Percentiles rank a stretch among this genome's conserved stretches.
These are phyloP conservation scores for Diarsia rubi DNA, from an alignment of 2,888 invertebrate species.

Conservation along the genomic window DNA sequence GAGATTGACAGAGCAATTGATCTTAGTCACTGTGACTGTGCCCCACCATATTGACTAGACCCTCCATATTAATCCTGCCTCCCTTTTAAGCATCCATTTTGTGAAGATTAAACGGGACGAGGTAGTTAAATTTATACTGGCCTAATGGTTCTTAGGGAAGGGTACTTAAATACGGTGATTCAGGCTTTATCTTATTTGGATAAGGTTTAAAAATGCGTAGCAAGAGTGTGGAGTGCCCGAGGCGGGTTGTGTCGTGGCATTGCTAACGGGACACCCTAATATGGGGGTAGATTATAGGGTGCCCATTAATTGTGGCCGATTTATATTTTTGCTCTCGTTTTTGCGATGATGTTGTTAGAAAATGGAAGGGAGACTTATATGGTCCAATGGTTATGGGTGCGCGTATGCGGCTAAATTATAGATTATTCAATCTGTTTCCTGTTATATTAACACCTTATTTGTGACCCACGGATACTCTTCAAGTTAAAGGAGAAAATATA, in stretches of 20 bases:
- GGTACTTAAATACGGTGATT: constrained; percentile 30
- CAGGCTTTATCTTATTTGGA: constrained; percentile 48
- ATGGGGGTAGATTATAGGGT: constrained; percentile 77
- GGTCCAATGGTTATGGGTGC: constrained; percentile 32
- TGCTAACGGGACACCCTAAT: constrained; percentile 79
- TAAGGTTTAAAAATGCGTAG: constrained; percentile 52
- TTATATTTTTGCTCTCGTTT: constrained; percentile 59
- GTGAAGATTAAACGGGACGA: constrained; percentile 23
- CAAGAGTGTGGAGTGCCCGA: constrained; percentile 34
- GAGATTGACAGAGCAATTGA: constrained; percentile 64
- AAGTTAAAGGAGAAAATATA: too few relatives aligned
- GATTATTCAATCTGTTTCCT: neutral
- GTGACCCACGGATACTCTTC: too few relatives aligned
- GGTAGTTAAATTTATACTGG: constrained; percentile 50
- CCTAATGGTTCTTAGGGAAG: constrained; percentile 30
- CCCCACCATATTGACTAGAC: constrained; percentile 55
- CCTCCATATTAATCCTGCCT: constrained; percentile 28
- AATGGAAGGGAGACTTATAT: constrained; percentile 36
- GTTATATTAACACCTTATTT: neutral
- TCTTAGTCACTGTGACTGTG: constrained; percentile 56
- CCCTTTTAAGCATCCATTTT: constrained; percentile 37
- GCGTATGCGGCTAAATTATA: constrained; percentile 6
- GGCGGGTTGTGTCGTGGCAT: constrained; percentile 48
- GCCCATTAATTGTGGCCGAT: constrained; percentile 62
- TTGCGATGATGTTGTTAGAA: constrained; percentile 46